These are phyloP conservation scores for Galeopsomyia nigrocyanea DNA, from an alignment of 2,888 invertebrate species.

Conservation along the genomic window DNA sequence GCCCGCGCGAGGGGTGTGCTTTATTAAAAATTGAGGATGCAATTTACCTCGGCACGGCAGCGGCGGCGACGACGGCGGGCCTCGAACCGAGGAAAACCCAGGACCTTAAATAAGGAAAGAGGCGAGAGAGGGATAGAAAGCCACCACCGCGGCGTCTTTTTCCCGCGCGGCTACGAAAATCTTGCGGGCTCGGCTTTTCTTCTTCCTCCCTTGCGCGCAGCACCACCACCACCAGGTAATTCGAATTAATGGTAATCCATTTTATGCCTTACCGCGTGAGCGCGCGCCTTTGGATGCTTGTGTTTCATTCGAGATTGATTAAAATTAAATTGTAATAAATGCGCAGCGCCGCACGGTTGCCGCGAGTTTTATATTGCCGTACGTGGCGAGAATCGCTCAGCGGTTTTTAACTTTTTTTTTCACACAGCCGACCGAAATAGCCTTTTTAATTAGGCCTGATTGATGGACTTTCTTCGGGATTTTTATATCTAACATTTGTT, in stretches of 20 bases:
- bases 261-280: constrained; percentile 17
- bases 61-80: background rate
- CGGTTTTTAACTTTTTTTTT: constrained; percentile 3
- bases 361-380: constrained; percentile 18
- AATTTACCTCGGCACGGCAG: constrained; percentile 60
- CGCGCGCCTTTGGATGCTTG: background rate
- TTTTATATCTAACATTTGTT: too few relatives aligned
- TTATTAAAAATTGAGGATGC: constrained; percentile 68
- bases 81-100: constrained; percentile 49
- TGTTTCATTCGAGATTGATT: constrained; percentile 46
- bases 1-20: constrained; percentile 50
- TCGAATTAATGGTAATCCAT: constrained; percentile 47
- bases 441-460: constrained; percentile 25
- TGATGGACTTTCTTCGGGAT: constrained; percentile 5
- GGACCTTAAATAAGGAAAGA: constrained; percentile 63
- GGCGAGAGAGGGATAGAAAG: constrained; percentile 51
- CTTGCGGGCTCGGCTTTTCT: constrained; percentile 8
- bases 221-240: constrained; percentile 37
- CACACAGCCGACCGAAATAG: background rate
- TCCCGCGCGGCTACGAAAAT: constrained; percentile 28
- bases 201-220: background rate
- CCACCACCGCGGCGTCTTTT: constrained; percentile 34
- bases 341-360: constrained; percentile 3
- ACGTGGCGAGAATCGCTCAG: constrained; percentile 33
- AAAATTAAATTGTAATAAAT: constrained; percentile 47